These are phyloP conservation scores for Coregonus sp. DNA, from an alignment of 2,797 vertebrate species.

Conservation along the genomic window DNA sequence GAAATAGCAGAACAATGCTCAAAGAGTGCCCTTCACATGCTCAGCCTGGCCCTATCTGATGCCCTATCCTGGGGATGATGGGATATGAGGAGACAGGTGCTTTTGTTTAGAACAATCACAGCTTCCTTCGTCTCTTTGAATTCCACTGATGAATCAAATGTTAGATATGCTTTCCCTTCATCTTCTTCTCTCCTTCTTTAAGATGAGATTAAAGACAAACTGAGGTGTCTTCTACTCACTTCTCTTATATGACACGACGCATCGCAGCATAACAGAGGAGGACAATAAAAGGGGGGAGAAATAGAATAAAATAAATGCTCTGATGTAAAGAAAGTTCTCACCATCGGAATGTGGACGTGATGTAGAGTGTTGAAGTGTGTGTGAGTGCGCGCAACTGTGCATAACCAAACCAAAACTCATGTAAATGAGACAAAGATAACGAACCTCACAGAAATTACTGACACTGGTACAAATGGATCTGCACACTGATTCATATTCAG, in stretches of 20 bases:
- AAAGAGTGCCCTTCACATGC: constrained; percentile 25
- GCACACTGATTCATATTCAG: not conserved
- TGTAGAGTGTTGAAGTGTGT: constrained; percentile 5
- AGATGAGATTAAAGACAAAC: constrained; percentile 53
- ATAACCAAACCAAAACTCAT: not conserved
- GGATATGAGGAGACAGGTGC: constrained; percentile 36
- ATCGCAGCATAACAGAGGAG: constrained; percentile 37
- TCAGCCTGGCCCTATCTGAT: constrained; percentile 26
- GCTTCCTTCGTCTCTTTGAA: constrained; percentile 41
- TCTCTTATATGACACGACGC: constrained; percentile 43
- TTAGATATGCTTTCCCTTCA: constrained; percentile 48
- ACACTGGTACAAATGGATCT: not conserved
- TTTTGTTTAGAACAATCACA: constrained; percentile 49
- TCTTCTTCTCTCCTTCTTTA: constrained; percentile 14
- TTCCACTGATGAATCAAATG: constrained; percentile 44
- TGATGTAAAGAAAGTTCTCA: constrained; percentile 35
- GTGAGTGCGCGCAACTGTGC: constrained; percentile 1
- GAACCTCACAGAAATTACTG: not conserved
- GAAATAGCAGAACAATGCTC: not conserved
- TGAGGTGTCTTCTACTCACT: constrained; percentile 26
- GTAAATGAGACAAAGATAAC: not conserved
- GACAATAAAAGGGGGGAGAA: constrained; percentile 35
- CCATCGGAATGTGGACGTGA: constrained; percentile 15
- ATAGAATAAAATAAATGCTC: constrained; percentile 30
- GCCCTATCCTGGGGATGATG: constrained; percentile 34